Percentiles rank a stretch among this genome's conserved stretches.
Conservation (phyloP, 2,888 invertebrate genomes). For the Drymonia ruficornis region DNA sequence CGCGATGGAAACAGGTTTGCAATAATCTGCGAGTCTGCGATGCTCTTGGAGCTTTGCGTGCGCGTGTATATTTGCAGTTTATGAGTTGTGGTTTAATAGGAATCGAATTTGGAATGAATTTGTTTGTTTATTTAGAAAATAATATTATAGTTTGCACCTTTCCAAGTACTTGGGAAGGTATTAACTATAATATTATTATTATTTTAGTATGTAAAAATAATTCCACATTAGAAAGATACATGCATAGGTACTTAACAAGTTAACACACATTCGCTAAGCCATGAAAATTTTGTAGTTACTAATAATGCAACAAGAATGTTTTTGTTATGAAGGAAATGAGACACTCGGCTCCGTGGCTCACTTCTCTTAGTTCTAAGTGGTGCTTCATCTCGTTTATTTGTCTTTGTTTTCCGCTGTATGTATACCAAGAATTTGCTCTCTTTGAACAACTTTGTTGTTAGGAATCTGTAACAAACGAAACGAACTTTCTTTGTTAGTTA, state of each 20-base stretch:
- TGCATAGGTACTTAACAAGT: not conserved
- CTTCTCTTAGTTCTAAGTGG: constrained; percentile 17
- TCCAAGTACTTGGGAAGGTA: no score
- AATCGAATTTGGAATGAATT: constrained; percentile 32
- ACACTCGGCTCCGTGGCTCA: constrained; percentile 11
- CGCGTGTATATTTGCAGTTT: constrained; percentile 27
- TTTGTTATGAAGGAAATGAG: not conserved
- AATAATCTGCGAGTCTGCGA: constrained; percentile 63
- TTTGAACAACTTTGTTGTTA: constrained; percentile 47
- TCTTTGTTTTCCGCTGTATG: constrained; percentile 43
- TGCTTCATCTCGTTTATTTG: constrained; percentile 41
- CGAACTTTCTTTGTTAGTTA: constrained; percentile 9
- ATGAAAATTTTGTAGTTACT: not conserved
- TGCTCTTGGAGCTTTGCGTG: constrained; percentile 25
- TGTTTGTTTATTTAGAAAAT: constrained; percentile 1
- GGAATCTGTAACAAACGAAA: constrained; percentile 38
- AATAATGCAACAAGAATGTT: not conserved
- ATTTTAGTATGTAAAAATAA: no score
- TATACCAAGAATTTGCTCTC: constrained; percentile 45
- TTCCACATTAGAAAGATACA: no score
- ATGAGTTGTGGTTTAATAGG: constrained; percentile 40
- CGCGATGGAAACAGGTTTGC: constrained; percentile 50
- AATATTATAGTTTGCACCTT: no score
- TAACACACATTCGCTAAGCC: not conserved
- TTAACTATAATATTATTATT: no score